Evolutionary conservation across 2,888 invertebrate species (phyloP).

Genomic region (Trissoscelio sp.): DNA sequence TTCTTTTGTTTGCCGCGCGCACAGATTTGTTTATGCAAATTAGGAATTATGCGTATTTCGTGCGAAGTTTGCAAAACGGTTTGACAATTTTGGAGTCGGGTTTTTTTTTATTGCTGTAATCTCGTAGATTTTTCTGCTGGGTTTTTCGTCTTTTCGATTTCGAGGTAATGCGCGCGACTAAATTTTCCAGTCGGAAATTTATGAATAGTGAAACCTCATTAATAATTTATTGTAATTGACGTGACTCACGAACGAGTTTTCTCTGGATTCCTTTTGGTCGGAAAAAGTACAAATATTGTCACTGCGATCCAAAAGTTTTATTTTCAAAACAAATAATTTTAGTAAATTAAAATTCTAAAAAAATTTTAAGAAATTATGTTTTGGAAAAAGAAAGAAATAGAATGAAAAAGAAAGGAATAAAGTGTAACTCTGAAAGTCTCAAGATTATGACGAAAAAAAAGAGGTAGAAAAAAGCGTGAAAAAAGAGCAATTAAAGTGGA

Average conservation of each 20-base stretch:
- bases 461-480: background rate
- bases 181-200: conserved; percentile 11
- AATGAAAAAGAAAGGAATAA: no score
- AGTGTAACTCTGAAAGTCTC: no score
- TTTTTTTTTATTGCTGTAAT: background rate
- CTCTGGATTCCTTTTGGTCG: conserved; percentile 13
- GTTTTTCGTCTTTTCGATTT: background rate
- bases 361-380: no score
- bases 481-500: conserved; percentile 20
- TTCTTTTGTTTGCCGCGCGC: conserved; percentile 27
- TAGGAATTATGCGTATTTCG: conserved; percentile 25
- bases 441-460: no score
- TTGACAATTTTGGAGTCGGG: background rate
- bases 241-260: conserved; percentile 20
- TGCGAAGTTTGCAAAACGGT: conserved; percentile 13
- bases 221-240: conserved; percentile 37
- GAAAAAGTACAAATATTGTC: conserved; percentile 20
- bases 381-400: no score
- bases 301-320: conserved; percentile 13
- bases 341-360: no score
- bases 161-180: no score
- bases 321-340: no score
- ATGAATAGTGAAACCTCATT: conserved; percentile 16
- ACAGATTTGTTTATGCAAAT: conserved; percentile 54
- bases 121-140: background rate